A percentile compares a stretch with the other conserved stretches of the same genome.
Evolutionary conservation across 2,113 vertebrate genomes (phyloP).

Genomic region (Athene cunicularia): DNA sequence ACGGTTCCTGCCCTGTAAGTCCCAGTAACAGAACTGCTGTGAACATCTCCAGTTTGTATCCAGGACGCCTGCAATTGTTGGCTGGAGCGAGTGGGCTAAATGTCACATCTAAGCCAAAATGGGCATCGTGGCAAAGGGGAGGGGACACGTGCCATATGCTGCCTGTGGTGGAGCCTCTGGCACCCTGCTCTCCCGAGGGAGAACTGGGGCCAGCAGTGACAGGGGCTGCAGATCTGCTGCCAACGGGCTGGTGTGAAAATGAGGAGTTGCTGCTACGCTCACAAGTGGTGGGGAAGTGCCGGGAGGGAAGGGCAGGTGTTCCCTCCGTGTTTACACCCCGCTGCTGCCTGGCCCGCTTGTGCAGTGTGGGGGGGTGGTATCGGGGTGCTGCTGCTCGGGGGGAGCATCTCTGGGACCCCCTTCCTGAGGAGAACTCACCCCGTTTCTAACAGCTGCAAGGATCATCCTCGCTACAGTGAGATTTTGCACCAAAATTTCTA

Average conservation of each 20-base stretch:
- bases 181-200: too few relatives aligned
- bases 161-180: rapidly evolving
- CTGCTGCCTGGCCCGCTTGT: too few relatives aligned
- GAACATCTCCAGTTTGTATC: rapidly evolving
- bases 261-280: neutral
- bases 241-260: rapidly evolving
- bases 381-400: neutral
- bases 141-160: rapidly evolving
- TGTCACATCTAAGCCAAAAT: rapidly evolving
- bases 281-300: rapidly evolving
- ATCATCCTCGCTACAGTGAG: neutral
- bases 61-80: neutral
- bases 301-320: neutral
- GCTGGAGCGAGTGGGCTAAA: neutral
- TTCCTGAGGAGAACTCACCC: rapidly evolving
- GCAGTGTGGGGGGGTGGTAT: too few relatives aligned
- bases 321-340: rapidly evolving
- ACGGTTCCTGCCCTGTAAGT: neutral
- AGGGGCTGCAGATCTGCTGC: neutral
- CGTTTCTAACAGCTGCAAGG: neutral
- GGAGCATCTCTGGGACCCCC: neutral
- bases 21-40: neutral
- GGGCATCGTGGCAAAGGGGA: rapidly evolving
- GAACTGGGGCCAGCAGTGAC: neutral
- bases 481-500: neutral